Evolutionary conservation across 2,113 vertebrate genomes (phyloP).

Genomic region (Tauraco erythrolophus): DNA sequence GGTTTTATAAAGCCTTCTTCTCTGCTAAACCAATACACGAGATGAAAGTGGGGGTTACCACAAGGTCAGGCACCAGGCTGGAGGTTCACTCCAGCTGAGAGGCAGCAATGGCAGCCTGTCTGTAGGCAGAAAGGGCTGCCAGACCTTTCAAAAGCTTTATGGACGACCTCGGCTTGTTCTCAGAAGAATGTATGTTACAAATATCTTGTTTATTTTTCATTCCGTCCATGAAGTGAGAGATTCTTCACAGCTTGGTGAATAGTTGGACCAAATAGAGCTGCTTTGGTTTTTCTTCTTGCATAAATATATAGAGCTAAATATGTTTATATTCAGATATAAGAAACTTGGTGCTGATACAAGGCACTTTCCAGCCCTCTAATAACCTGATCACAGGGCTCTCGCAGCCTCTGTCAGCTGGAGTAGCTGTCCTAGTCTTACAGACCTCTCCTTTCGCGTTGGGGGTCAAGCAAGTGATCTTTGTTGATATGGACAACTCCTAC

Average conservation of each 20-base stretch:
- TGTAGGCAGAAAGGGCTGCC: neutral
- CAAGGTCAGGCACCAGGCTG: neutral
- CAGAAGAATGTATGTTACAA: neutral
- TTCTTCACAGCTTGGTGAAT: neutral
- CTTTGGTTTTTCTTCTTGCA: neutral
- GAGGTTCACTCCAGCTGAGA: slow-evolving; percentile 7
- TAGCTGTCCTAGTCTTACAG: neutral
- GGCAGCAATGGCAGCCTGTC: neutral
- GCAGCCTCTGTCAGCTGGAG: neutral
- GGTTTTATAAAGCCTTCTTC: neutral
- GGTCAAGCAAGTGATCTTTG: neutral
- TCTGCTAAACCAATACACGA: neutral
- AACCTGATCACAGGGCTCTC: neutral
- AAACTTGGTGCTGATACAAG: neutral
- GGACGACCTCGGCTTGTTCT: neutral
- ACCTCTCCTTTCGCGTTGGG: neutral
- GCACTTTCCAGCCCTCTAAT: neutral
- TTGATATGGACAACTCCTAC: neutral
- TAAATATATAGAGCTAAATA: neutral
- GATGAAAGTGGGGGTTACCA: neutral
- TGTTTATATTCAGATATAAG: neutral
- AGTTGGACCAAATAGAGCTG: neutral
- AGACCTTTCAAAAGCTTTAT: neutral
- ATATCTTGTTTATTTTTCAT: neutral
- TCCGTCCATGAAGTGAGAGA: neutral